Evolutionary conservation across 1,140 invertebrate genomes (phyloP).

Genomic region (Archegozetes longisetosus): DNA sequence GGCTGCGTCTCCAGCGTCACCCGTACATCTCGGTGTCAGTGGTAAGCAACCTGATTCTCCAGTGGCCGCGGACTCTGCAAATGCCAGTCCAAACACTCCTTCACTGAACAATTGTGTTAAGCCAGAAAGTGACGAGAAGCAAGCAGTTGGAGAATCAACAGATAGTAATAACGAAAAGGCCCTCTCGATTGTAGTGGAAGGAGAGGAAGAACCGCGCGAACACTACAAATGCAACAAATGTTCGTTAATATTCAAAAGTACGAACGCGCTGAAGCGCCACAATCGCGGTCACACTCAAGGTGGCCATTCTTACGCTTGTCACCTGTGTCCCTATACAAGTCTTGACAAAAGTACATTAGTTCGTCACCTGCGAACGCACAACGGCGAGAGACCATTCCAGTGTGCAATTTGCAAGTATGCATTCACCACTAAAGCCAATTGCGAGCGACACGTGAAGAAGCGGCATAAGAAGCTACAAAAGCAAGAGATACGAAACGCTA

Average conservation of each 20-base stretch:
- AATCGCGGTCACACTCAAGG: constrained; percentile 43
- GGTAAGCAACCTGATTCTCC: constrained; percentile 20
- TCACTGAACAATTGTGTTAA: constrained; percentile 19
- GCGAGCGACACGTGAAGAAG: constrained; percentile 48
- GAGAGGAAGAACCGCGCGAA: neutral
- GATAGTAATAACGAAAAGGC: neutral
- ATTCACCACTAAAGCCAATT: constrained; percentile 87
- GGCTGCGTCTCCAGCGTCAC: constrained; percentile 20
- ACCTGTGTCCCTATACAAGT: constrained; percentile 75
- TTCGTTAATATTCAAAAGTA: constrained; percentile 20
- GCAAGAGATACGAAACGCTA: constrained; percentile 22
- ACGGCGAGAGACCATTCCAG: constrained; percentile 83
- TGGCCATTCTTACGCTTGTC: constrained; percentile 55
- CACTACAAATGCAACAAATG: constrained; percentile 20
- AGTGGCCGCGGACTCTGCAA: constrained; percentile 24
- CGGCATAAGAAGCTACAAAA: constrained; percentile 61
- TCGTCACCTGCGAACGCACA: constrained; percentile 78
- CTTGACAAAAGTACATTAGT: constrained; percentile 75
- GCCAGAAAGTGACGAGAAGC: neutral
- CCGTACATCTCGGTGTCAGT: neutral
- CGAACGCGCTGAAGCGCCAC: constrained; percentile 61
- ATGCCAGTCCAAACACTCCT: constrained; percentile 24
- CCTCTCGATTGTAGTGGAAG: neutral
- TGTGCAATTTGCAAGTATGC: constrained; percentile 84
- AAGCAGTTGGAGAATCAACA: neutral